Percentiles rank a stretch among this genome's conserved stretches.
Conservation (phyloP, 2,113 vertebrate genomes). For the Oryzias melastigma region DNA sequence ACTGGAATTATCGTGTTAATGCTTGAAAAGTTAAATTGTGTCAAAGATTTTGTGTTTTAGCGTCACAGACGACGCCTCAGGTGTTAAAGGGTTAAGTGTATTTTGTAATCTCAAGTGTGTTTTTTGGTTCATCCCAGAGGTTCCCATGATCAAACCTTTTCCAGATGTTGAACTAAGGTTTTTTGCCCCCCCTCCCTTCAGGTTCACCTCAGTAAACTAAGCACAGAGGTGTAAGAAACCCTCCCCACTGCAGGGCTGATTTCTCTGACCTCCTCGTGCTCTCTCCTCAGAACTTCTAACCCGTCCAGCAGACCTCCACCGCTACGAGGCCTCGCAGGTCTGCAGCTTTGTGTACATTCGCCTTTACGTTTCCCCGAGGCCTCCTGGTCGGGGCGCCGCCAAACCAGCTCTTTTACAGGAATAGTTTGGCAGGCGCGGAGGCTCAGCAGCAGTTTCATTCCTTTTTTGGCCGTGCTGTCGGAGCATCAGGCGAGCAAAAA, state of each 20-base stretch:
- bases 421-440: conserved; percentile 72
- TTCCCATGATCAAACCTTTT: conserved; percentile 63
- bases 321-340: not conserved
- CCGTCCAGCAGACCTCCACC: not conserved
- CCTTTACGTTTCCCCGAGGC: conserved; percentile 46
- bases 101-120: too few species aligned
- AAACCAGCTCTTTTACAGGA: conserved; percentile 74
- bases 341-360: conserved; percentile 33
- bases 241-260: conserved; percentile 12
- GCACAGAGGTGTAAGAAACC: conserved; percentile 21
- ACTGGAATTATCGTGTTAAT: too few species aligned
- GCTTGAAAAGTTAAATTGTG: too few species aligned
- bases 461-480: conserved; percentile 79
- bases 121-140: conserved; percentile 34
- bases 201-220: not conserved
- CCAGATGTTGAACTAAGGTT: conserved; percentile 69
- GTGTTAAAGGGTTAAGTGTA: too few species aligned
- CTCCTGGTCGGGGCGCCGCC: conserved; percentile 37
- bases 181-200: not conserved
- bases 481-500: conserved; percentile 54
- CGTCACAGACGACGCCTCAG: too few species aligned
- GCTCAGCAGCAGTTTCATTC: conserved; percentile 64
- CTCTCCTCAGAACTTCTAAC: conserved; percentile 24
- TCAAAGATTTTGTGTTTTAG: too few species aligned
- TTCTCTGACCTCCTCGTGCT: conserved; percentile 9